A percentile compares a stretch with the other conserved stretches of the same genome.
Conservation (phyloP, 2,888 invertebrate species). For the Yponomeuta cagnagella region DNA sequence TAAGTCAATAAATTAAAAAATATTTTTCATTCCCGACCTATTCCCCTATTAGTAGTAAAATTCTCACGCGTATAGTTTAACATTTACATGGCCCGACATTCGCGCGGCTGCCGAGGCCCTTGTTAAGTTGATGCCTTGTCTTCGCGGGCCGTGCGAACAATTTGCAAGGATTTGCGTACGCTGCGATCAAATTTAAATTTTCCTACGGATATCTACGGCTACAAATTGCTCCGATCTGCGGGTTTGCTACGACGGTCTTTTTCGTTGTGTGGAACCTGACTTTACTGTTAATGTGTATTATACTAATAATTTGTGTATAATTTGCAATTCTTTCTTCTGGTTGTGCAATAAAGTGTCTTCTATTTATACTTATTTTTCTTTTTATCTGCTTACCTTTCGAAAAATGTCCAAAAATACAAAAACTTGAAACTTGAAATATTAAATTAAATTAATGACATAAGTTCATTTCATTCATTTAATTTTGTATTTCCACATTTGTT, state of each 20-base stretch:
- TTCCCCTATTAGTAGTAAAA: neutral
- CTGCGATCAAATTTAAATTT: constrained; percentile 38
- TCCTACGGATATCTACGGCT: constrained; percentile 27
- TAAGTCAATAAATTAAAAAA: too few species aligned
- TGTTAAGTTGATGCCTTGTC: constrained; percentile 32
- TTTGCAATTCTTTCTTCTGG: too few species aligned
- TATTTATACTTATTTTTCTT: neutral
- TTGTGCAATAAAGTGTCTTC: too few species aligned
- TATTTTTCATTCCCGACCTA: neutral
- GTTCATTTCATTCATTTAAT: too few species aligned
- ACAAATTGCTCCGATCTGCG: constrained; percentile 23
- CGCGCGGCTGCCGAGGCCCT: constrained; percentile 27
- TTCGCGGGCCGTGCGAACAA: constrained; percentile 38
- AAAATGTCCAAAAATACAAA: too few species aligned
- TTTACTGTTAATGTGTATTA: neutral
- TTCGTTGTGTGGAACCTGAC: neutral
- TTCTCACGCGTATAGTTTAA: constrained; percentile 11
- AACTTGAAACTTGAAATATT: too few species aligned
- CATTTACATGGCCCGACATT: constrained; percentile 11
- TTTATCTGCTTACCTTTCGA: neutral
- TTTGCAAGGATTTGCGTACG: constrained; percentile 44
- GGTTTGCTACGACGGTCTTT: constrained; percentile 20
- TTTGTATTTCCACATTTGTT: too few species aligned
- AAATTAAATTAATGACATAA: too few species aligned
- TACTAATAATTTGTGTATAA: neutral